A percentile compares a stretch with the other conserved stretches of the same genome.
Evolutionary conservation across 1,140 invertebrate genomes (phyloP).

Genomic region (Dreissena polymorpha): DNA sequence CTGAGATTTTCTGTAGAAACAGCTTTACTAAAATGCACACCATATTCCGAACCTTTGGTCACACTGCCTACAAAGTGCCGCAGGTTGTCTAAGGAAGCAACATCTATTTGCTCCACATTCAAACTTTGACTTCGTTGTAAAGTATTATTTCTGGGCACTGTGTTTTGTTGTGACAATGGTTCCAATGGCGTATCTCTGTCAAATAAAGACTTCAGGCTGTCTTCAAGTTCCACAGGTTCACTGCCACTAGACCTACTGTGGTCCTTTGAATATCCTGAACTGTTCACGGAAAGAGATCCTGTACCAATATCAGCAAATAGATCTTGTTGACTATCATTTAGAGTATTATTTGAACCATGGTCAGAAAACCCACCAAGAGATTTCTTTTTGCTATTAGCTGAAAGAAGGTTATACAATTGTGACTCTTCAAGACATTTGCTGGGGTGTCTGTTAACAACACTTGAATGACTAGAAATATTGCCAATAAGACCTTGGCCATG

Average conservation of each 20-base stretch:
- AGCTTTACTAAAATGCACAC: constrained; percentile 47
- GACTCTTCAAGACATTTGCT: neutral
- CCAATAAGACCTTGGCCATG: no score
- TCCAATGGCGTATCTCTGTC: constrained; percentile 21
- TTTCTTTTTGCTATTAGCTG: neutral
- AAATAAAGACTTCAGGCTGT: constrained; percentile 39
- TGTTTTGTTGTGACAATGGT: neutral
- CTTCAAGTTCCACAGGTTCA: constrained; percentile 11
- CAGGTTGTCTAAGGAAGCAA: constrained; percentile 48
- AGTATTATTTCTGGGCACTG: no score
- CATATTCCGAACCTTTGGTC: constrained; percentile 50
- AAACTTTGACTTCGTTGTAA: no score
- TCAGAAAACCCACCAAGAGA: no score
- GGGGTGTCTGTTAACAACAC: neutral
- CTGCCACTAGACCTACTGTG: no score
- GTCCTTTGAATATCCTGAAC: no score
- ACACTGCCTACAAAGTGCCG: constrained; percentile 54
- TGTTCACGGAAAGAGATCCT: no score
- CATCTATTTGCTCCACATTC: neutral
- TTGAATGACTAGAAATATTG: neutral
- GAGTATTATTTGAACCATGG: neutral
- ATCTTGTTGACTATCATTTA: constrained; percentile 50
- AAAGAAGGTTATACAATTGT: constrained; percentile 29
- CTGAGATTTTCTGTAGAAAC: neutral
- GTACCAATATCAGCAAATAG: constrained; percentile 42